Conservation (phyloP, 1,140 invertebrate genomes). For the Myzus persicae region DNA sequence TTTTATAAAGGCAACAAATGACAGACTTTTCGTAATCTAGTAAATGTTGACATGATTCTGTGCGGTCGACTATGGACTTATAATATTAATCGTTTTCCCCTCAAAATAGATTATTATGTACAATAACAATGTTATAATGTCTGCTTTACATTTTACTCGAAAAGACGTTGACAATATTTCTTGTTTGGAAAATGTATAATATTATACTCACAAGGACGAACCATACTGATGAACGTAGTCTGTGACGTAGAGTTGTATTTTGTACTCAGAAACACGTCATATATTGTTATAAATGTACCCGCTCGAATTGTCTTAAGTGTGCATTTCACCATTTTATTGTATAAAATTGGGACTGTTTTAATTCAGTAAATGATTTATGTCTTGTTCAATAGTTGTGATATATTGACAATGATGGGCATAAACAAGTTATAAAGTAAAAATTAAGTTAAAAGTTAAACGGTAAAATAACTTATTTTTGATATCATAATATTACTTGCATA, state of each 20-base stretch:
- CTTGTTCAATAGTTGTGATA: not conserved
- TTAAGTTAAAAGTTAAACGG: too few species aligned
- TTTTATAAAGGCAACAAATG: conserved; percentile 59
- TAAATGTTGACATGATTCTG: not conserved
- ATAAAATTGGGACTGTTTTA: not conserved
- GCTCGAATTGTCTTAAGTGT: not conserved
- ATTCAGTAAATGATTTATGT: not conserved
- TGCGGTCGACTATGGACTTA: too few species aligned
- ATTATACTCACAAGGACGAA: not conserved
- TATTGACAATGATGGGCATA: too few species aligned
- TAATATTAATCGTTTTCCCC: not conserved
- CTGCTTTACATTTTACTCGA: not conserved
- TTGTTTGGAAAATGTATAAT: not conserved
- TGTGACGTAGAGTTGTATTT: not conserved
- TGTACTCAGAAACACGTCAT: not conserved
- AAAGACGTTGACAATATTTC: not conserved
- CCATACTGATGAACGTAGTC: not conserved
- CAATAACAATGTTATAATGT: too few species aligned
- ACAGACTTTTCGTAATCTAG: not conserved
- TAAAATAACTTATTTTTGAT: too few species aligned
- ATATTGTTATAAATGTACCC: not conserved
- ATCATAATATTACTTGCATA: too few species aligned
- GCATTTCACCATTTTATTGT: not conserved
- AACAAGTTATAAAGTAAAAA: too few species aligned
- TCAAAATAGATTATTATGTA: not conserved